Evolutionary conservation across 2,113 vertebrate genomes (phyloP), one percentile per base, ranked within the genome.

Genomic region (Artemisiospiza belli): DNA sequence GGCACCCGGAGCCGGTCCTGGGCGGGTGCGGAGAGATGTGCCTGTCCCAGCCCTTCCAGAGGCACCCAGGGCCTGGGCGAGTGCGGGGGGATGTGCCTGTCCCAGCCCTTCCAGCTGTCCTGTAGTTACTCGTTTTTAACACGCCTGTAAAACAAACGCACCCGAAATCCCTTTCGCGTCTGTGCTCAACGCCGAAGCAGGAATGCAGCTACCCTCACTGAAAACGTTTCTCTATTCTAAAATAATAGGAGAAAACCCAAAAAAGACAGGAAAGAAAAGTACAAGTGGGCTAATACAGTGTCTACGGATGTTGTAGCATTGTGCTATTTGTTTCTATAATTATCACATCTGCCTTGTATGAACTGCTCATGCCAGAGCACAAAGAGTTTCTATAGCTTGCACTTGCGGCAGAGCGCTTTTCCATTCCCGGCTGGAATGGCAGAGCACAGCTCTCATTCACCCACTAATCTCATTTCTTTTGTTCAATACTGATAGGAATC

Each of bases 81-180:
- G 23, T 25, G 8, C 13, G 23, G 13, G 49, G 47, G 49, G 23
- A 49, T 49, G 23, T 12, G 49, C 24, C 49, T 49, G 14, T 51
- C 49, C 49, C 49, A 51, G 2, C 8, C 49, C 49, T 51, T 51
- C 24, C 49, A 27, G 24, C 49, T 8, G 11, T 1, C 24, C 5
- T 9, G 5, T 1, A 1, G 23, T 33, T 24, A 1, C 0, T 11
- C 1, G 8, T 6, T 54, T 70, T 8, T 20, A 54, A 37, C 31
- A 2, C 4, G 17, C 9, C 37, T 12, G 4, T 13, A 1, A 14
- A 75, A 19, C 33, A 25, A 82, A 21, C 31, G 37, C 25, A 1
- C 4, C 5, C 5, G 30, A 15, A 54, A 1, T 12, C 3, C 9
- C 23, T 43, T 21, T 12, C n/a, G 30, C 17, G 39, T 14, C 39